Percentiles rank a stretch among this genome's conserved stretches.
These are phyloP conservation scores for Macrostomum lignano DNA, from an alignment of 1,140 invertebrate species.

Conservation along the genomic window DNA sequence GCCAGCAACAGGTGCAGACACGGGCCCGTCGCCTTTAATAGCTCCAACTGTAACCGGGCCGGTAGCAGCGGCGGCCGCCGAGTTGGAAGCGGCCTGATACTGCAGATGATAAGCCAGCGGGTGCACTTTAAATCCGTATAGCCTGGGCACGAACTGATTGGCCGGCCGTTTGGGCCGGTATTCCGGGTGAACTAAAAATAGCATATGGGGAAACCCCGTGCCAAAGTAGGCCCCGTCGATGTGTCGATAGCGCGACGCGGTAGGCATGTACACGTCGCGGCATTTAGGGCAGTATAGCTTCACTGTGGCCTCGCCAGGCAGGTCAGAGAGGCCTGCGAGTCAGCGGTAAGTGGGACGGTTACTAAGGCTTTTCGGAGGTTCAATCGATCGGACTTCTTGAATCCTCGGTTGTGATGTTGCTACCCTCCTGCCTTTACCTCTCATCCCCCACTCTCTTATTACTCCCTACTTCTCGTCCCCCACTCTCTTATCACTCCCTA, in stretches of 20 bases:
- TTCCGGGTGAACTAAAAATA: conserved; percentile 93
- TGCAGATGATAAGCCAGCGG: conserved; percentile 24
- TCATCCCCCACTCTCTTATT: too few species aligned
- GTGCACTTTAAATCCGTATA: conserved; percentile 95
- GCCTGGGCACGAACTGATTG: conserved; percentile 33
- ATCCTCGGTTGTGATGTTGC: too few species aligned
- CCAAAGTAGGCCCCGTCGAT: conserved; percentile 90
- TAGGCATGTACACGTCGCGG: conserved; percentile 86
- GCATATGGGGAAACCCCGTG: conserved; percentile 87
- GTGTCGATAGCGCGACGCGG: conserved; percentile 80
- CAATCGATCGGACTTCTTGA: too few species aligned
- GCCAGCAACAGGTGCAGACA: too few species aligned
- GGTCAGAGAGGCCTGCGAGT: conserved; percentile 75
- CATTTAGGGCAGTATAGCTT: conserved; percentile 88
- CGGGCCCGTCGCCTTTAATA: too few species aligned
- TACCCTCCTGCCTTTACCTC: too few species aligned
- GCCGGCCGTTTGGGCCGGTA: conserved; percentile 67
- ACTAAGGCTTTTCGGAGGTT: too few species aligned
- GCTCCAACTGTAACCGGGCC: too few species aligned
- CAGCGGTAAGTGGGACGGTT: too few species aligned
- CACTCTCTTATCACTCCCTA: too few species aligned
- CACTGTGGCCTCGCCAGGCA: conserved; percentile 84
- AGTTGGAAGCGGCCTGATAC: conserved; percentile 4
- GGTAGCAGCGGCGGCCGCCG: too few species aligned
- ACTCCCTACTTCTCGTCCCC: too few species aligned